These are phyloP conservation scores for Patiria miniata DNA, from an alignment of 35 echinoderm and acorn worm species.

Conservation along the genomic window DNA sequence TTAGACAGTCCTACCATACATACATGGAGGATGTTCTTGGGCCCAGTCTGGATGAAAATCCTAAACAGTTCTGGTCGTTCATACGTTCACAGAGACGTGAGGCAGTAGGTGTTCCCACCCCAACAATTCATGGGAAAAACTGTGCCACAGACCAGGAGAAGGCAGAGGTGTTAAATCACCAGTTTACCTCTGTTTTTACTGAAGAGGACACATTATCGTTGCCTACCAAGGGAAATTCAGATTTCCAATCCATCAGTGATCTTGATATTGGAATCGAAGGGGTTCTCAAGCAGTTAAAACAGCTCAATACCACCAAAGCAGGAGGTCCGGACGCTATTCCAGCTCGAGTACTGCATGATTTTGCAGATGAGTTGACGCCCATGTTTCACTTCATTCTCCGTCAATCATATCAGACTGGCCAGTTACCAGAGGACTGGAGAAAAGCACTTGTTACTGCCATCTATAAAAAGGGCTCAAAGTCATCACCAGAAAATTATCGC, in stretches of 20 bases:
- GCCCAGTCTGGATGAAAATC: constrained; percentile 27
- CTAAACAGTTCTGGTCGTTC: constrained; percentile 36
- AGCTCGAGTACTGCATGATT: constrained; percentile 23
- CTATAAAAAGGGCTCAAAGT: constrained; percentile 50
- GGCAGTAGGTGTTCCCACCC: not conserved
- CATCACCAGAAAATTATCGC: constrained; percentile 34
- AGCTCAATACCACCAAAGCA: constrained; percentile 29
- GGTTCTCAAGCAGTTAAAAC: constrained; percentile 38
- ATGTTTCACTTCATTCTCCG: constrained; percentile 36
- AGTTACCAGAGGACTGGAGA: constrained; percentile 35
- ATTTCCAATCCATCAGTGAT: not conserved
- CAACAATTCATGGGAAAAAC: constrained; percentile 6
- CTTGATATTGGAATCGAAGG: constrained; percentile 15
- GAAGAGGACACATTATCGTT: not conserved
- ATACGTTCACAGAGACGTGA: not conserved
- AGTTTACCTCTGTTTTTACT: constrained; percentile 52
- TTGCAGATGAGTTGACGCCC: constrained; percentile 37
- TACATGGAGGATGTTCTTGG: constrained; percentile 41
- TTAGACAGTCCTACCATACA: constrained; percentile 1
- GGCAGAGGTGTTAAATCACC: constrained; percentile 36
- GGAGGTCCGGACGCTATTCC: constrained; percentile 33
- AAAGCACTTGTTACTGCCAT: constrained; percentile 40
- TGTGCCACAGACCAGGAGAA: not conserved
- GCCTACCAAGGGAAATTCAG: constrained; percentile 20
- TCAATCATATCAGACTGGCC: constrained; percentile 19